Evolutionary conservation across 2,113 vertebrate genomes (phyloP).

Genomic region (Microcebus tavaratra): DNA sequence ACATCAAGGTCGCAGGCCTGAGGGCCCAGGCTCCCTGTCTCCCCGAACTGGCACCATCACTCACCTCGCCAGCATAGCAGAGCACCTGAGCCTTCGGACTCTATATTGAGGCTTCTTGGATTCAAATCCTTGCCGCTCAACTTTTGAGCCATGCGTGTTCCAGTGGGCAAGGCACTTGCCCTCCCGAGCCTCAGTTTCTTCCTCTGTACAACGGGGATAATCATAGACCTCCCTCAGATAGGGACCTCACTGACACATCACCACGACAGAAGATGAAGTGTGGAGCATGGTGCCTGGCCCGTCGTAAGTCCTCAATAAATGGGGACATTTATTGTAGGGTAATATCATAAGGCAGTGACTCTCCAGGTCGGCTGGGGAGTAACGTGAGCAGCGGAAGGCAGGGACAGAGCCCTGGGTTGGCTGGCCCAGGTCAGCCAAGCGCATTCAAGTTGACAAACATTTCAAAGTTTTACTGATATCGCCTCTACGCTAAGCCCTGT

Average conservation of each 20-base stretch:
- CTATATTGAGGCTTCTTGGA: not conserved
- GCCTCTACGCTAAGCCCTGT: not conserved
- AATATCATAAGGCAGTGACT: not conserved
- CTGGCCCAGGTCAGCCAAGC: not conserved
- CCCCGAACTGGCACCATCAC: not conserved
- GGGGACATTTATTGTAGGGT: conserved; percentile 19
- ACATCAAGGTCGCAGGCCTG: not conserved
- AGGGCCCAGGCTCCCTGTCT: not conserved
- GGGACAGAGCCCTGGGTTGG: not conserved
- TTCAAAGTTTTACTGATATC: conserved; percentile 49
- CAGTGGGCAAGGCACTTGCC: not conserved
- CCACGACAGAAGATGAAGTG: not conserved
- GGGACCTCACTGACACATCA: not conserved
- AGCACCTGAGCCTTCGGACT: not conserved
- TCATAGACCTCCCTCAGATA: conserved; percentile 20
- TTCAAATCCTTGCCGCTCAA: not conserved
- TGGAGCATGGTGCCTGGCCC: conserved; percentile 1
- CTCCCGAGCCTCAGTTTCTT: conserved; percentile 10
- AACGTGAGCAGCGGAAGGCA: not conserved
- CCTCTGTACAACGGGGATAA: conserved; percentile 10
- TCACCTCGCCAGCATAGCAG: not conserved
- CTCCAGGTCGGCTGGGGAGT: conserved; percentile 28
- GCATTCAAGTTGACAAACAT: conserved; percentile 16
- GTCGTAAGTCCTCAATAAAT: conserved; percentile 53
- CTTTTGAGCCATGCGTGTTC: not conserved